A percentile compares a stretch with the other conserved stretches of the same genome.
Evolutionary conservation across 2,113 vertebrate species (phyloP).

Genomic region (Aphyosemion australe): DNA sequence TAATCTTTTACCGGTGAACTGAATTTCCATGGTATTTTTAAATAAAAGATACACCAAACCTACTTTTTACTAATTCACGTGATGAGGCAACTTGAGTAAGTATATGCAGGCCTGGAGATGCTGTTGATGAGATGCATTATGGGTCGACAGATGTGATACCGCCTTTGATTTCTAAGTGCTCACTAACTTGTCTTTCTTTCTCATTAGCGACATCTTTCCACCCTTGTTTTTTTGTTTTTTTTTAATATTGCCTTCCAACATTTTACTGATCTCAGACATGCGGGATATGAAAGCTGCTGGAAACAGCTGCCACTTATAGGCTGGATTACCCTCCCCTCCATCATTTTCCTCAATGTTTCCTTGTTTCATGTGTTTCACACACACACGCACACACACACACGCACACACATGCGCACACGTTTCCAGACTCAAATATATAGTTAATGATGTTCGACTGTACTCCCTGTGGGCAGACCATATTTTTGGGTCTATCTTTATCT

Average conservation of each 20-base stretch:
- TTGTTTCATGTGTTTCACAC: constrained; percentile 12
- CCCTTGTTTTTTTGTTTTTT: constrained; percentile 34
- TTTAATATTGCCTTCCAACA: constrained; percentile 17
- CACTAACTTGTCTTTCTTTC: constrained; percentile 53
- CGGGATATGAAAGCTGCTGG: constrained; percentile 49
- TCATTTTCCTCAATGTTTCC: too few species aligned
- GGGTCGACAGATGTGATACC: constrained; percentile 64
- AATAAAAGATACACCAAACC: constrained; percentile 1
- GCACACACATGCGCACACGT: constrained; percentile 9
- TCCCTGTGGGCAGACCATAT: constrained; percentile 59
- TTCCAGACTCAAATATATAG: constrained; percentile 11
- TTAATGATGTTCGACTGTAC: constrained; percentile 72
- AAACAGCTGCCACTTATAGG: constrained; percentile 74
- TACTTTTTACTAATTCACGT: constrained; percentile 1
- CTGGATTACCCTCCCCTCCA: constrained; percentile 24
- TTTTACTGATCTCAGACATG: constrained; percentile 62
- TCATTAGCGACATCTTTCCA: constrained; percentile 72
- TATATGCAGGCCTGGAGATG: constrained; percentile 33
- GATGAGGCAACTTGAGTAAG: constrained; percentile 8
- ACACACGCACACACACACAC: constrained; percentile 9
- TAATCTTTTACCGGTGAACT: background rate
- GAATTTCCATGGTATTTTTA: background rate
- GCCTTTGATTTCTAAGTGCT: constrained; percentile 73
- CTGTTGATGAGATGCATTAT: constrained; percentile 32
- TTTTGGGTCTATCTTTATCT: constrained; percentile 63